phyloP scores from a whole-genome alignment of 1,140 invertebrate species.

The Trachelipus rathkii region DNA sequence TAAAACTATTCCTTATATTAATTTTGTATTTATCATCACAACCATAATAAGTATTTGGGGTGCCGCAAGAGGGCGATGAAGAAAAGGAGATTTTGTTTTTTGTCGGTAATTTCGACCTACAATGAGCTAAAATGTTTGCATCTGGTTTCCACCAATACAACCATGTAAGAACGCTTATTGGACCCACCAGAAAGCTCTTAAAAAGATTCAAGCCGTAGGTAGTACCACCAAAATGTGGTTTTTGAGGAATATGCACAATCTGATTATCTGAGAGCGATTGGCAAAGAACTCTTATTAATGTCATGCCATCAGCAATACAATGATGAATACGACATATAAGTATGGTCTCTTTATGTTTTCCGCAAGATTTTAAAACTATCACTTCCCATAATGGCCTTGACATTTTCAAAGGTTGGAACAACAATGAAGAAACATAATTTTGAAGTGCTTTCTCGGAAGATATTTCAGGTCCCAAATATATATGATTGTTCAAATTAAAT shows the following conservation, averaged over 20 bases:
- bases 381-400: slow-evolving; percentile 59
- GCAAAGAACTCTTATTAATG: slow-evolving; percentile 55
- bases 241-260: slow-evolving; percentile 48
- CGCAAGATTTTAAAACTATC: slow-evolving; percentile 54
- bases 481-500: slow-evolving; percentile 57
- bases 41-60: neutral
- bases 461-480: slow-evolving; percentile 52
- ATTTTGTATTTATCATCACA: slow-evolving; percentile 10
- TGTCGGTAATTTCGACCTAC: neutral
- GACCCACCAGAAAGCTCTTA: slow-evolving; percentile 55
- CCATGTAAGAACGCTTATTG: slow-evolving; percentile 56
- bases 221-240: slow-evolving; percentile 53
- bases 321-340: slow-evolving; percentile 58
- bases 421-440: slow-evolving; percentile 53
- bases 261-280: slow-evolving; percentile 55
- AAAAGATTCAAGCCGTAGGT: slow-evolving; percentile 53
- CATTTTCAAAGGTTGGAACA: slow-evolving; percentile 51
- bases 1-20: neutral
- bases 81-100: neutral
- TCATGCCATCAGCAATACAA: slow-evolving; percentile 58
- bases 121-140: neutral
- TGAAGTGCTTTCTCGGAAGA: slow-evolving; percentile 50
- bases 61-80: neutral
- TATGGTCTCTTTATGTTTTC: slow-evolving; percentile 53
- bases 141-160: slow-evolving; percentile 47